Conservation (phyloP, 2,797 vertebrate genomes). For the Knipowitschia caucasica region DNA sequence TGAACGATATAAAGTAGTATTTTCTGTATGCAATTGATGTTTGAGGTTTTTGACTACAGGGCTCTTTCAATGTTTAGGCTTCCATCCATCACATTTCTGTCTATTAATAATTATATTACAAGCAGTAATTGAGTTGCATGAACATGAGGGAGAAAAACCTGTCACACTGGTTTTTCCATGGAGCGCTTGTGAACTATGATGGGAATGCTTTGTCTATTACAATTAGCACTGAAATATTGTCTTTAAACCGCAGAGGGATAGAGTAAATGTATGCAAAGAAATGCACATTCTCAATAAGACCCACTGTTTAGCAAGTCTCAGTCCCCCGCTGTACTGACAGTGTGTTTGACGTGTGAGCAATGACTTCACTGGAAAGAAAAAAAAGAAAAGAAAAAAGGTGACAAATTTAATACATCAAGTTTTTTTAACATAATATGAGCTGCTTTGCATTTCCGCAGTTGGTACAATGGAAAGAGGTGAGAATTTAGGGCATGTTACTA, state of each 20-base stretch:
- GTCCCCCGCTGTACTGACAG: neutral
- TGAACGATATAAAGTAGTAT: too few relatives aligned
- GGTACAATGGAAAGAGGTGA: neutral
- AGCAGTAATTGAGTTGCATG: conserved; percentile 15
- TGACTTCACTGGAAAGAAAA: neutral
- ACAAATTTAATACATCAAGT: neutral
- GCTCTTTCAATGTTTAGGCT: too few relatives aligned
- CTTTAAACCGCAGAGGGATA: neutral
- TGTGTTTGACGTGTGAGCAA: too few relatives aligned
- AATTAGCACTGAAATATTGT: neutral
- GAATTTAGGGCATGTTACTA: conserved; percentile 12
- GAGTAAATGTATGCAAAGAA: neutral
- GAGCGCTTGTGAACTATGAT: conserved; percentile 41
- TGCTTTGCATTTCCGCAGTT: neutral
- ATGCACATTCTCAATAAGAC: neutral
- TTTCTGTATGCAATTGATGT: too few relatives aligned
- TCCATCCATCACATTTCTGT: neutral
- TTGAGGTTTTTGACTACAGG: too few relatives aligned
- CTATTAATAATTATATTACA: neutral
- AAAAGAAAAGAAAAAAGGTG: neutral
- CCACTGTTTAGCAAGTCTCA: neutral
- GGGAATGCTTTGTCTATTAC: neutral
- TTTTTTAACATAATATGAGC: neutral
- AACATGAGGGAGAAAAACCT: conserved; percentile 44
- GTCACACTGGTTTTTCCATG: conserved; percentile 45